Base-by-base conservation (phyloP, 92 coral and sea anemone genomes). In the Parazoanthus darwini region DNA sequence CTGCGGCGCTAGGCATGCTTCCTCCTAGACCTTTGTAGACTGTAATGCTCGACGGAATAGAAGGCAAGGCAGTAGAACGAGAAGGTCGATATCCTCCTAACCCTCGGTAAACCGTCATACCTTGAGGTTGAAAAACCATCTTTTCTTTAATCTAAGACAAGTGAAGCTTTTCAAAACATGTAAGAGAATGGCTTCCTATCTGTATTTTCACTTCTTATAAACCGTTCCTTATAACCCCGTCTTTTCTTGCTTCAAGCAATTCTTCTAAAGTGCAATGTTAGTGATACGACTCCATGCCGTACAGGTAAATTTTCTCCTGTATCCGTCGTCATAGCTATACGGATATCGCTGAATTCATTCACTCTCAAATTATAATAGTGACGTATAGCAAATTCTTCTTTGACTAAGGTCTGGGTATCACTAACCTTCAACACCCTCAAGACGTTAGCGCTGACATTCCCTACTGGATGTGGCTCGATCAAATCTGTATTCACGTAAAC, bases 361-460 rank as follows among this genome's bases (percentile, higher is more conserved):
- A 78, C 29, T 18, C 54, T 8, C 23, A 78, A 78, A 78, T 78
- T 44, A 46, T 78, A 78, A 23, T 78, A 78, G 23, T 78, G 54
- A 1, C 81, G 56, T 36, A 77, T 77, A 5, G 81, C 48, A 77
- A 77, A 77, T 44, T 77, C 81, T 77, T 77, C 81, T 36, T 77
- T 39, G 22, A 77, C 25, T 4, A 77, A 77, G 25, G 81, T 77
- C 23, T 77, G 81, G 2, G 6, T 20, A 13, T 39, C 48, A 39
- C 51, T 77, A 3, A 77, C 2, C 3, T 77, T 77, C 1, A 77
- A 9, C n/a, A 77, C 81, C 16, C 81, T 18, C 38, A 77, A 38
- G 23, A 78, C 81, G 35, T 78, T 43, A 6, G 81, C 58, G 22
- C 22, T 78, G 4, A 48, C 59, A 23, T 78, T 78, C 4, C 81